These are phyloP conservation scores for Cosmopolites sordidus DNA, from an alignment of 2,888 invertebrate genomes.

Conservation along the genomic window DNA sequence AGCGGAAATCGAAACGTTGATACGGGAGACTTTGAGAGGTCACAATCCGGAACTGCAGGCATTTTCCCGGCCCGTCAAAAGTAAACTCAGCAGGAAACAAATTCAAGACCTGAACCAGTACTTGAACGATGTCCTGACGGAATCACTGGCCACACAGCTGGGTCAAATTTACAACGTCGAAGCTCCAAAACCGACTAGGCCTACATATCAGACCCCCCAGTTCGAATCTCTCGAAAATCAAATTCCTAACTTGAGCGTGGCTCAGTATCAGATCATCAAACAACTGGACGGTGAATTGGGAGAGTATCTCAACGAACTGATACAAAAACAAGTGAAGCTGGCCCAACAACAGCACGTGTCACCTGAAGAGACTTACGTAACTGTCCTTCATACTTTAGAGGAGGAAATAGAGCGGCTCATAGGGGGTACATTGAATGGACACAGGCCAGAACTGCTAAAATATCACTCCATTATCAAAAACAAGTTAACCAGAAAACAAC, in stretches of 20 bases:
- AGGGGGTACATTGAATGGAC: not conserved
- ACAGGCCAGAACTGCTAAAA: not conserved
- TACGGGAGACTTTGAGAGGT: not conserved
- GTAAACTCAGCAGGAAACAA: not conserved
- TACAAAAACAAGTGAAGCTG: conserved; percentile 1
- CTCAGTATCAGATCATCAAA: not conserved
- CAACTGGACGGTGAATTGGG: conserved; percentile 2
- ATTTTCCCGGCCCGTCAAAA: not conserved
- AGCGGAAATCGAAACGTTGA: not conserved
- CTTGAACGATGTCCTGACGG: not conserved
- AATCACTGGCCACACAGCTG: not conserved
- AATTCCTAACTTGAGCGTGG: not conserved
- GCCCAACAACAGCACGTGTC: not conserved
- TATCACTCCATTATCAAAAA: not conserved
- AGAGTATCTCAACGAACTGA: conserved; percentile 1
- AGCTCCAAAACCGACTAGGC: not conserved
- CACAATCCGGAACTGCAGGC: not conserved
- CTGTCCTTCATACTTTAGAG: not conserved
- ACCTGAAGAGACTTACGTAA: not conserved
- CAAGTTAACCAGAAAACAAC: not conserved
- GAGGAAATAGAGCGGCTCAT: not conserved
- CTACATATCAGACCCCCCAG: not conserved
- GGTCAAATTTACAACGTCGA: not conserved
- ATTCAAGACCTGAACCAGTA: not conserved
- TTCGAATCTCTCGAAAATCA: not conserved